Evolutionary conservation across 2,113 vertebrate species (phyloP).

Genomic region (Craseonycteris thonglongyai): DNA sequence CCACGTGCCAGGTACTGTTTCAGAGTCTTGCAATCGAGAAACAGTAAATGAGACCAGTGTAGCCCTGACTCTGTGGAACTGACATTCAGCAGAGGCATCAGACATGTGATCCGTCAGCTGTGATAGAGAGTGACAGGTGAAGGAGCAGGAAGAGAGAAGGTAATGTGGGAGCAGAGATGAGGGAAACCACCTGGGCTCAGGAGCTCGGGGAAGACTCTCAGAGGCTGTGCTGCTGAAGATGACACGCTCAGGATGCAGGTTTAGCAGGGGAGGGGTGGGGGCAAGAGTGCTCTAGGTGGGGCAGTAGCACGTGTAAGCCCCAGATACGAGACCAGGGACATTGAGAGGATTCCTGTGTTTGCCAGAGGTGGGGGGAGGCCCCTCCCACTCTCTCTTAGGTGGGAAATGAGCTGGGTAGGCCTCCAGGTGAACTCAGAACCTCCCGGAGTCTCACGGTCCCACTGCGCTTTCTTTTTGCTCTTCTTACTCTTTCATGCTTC

Average conservation of each 20-base stretch:
- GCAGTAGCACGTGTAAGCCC: neutral
- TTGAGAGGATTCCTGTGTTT: neutral
- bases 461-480: neutral
- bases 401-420: rapidly evolving
- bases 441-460: neutral
- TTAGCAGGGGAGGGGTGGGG: neutral
- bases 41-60: neutral
- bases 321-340: neutral
- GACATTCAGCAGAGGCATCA: neutral
- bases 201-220: neutral
- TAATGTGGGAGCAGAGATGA: neutral
- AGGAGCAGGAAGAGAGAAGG: neutral
- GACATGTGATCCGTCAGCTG: neutral
- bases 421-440: neutral
- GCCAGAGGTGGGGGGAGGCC: rapidly evolving
- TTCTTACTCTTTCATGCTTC: neutral
- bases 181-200: neutral
- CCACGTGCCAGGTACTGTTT: neutral
- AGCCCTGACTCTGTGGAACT: neutral
- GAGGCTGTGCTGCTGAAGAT: neutral
- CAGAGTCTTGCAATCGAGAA: neutral
- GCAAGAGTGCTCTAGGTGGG: rapidly evolving
- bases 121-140: neutral
- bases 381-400: neutral
- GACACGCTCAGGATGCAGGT: neutral